Evolutionary conservation across 2,888 invertebrate species (phyloP).

Genomic region (Pteria penguin): DNA sequence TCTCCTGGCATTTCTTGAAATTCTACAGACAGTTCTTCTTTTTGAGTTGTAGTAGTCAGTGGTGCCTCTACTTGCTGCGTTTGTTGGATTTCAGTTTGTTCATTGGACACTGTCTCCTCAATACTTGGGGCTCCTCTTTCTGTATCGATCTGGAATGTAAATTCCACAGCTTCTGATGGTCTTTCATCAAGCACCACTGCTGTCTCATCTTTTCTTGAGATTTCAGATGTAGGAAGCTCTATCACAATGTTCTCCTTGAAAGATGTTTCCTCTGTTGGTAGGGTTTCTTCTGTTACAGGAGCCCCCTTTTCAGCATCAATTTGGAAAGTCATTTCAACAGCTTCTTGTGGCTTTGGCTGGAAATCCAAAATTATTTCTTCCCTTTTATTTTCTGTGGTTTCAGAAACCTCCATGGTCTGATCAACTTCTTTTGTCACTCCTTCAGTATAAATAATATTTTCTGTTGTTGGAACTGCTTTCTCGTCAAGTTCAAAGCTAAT

Average conservation of each 20-base stretch:
- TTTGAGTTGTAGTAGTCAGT: conserved; percentile 48
- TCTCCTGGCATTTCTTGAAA: conserved; percentile 63
- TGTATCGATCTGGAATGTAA: conserved; percentile 26
- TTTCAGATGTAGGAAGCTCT: conserved; percentile 50
- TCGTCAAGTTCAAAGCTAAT: conserved; percentile 36
- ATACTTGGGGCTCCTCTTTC: conserved; percentile 34
- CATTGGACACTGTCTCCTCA: conserved; percentile 14
- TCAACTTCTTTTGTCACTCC: conserved; percentile 46
- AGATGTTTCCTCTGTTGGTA: conserved; percentile 51
- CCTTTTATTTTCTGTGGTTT: conserved; percentile 47
- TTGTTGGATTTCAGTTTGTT: conserved; percentile 42
- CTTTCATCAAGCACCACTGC: conserved; percentile 47
- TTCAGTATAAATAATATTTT: conserved; percentile 28
- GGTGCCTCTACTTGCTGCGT: conserved; percentile 45
- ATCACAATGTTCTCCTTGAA: conserved; percentile 52
- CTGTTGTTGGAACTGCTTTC: conserved; percentile 8
- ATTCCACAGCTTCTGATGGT: conserved; percentile 47
- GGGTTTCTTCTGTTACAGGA: conserved; percentile 53
- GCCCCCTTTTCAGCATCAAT: conserved; percentile 53
- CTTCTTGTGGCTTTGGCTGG: conserved; percentile 63
- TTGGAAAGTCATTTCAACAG: conserved; percentile 68
- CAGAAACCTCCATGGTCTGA: conserved; percentile 39
- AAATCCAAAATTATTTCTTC: conserved; percentile 65
- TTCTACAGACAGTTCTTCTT: conserved; percentile 64
- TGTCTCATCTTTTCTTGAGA: conserved; percentile 49